These are phyloP conservation scores for Antitype chi DNA, from an alignment of 2,888 invertebrate species.

Conservation along the genomic window DNA sequence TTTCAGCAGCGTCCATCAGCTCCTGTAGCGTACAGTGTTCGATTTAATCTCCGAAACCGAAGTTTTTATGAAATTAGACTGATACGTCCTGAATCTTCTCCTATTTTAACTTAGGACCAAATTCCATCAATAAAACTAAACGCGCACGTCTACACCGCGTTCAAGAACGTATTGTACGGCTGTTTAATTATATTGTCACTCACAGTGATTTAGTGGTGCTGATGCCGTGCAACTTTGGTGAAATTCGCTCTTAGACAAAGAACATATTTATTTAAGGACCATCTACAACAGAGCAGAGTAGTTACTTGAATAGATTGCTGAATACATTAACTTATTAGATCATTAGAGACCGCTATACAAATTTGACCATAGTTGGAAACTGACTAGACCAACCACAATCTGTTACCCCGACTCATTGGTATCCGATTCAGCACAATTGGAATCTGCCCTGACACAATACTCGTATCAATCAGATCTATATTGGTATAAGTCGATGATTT, in stretches of 20 bases:
- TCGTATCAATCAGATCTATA: constrained; percentile 4
- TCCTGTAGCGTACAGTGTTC: no score
- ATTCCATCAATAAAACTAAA: not conserved
- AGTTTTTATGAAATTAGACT: not conserved
- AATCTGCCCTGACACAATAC: not conserved
- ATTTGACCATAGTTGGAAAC: constrained; percentile 1
- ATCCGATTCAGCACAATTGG: constrained; percentile 1
- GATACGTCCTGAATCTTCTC: not conserved
- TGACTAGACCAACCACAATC: constrained; percentile 10
- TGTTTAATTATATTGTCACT: not conserved
- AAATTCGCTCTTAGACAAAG: not conserved
- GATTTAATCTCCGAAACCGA: not conserved
- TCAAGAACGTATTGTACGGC: not conserved
- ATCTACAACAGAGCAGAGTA: no score
- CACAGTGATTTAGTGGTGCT: not conserved
- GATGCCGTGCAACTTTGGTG: not conserved
- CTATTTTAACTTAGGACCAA: not conserved
- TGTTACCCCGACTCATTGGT: not conserved
- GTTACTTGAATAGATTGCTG: not conserved
- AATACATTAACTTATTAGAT: not conserved
- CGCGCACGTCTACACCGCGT: not conserved
- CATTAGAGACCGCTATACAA: not conserved
- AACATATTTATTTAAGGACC: not conserved
- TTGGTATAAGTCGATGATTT: constrained; percentile 1
- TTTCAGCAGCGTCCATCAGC: no score